A percentile compares a stretch with the other conserved stretches of the same genome.
Evolutionary conservation across 2,797 vertebrate genomes (phyloP).

Genomic region (Pseudomugil gertrudae): DNA sequence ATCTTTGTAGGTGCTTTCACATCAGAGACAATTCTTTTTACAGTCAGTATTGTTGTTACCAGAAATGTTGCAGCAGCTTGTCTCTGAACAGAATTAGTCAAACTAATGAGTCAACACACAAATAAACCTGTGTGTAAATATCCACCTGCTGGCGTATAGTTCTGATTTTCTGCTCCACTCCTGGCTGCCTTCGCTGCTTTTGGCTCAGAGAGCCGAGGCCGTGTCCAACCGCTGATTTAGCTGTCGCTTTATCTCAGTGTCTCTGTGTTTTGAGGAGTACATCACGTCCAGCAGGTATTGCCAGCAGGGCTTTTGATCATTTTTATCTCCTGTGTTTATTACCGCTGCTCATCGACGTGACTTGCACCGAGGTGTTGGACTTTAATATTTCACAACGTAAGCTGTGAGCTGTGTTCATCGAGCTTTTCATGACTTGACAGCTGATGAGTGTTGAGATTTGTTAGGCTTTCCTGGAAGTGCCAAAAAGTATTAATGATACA

Average conservation of each 20-base stretch:
- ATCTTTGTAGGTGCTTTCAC: conserved; percentile 17
- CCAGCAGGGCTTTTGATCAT: conserved; percentile 50
- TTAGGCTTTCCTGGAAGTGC: no score
- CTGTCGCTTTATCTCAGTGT: conserved; percentile 16
- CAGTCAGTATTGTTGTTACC: background rate
- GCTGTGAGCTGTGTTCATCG: background rate
- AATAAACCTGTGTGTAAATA: background rate
- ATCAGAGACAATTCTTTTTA: conserved; percentile 6
- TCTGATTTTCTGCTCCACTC: background rate
- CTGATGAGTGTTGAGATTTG: background rate
- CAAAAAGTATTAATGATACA: no score
- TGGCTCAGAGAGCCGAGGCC: conserved; percentile 26
- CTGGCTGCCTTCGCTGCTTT: conserved; percentile 4
- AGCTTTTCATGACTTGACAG: background rate
- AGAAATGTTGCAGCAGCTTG: background rate
- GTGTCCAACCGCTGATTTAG: conserved; percentile 50
- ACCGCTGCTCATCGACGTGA: conserved; percentile 34
- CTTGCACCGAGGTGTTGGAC: conserved; percentile 23
- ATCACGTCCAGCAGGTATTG: conserved; percentile 48
- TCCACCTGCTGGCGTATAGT: background rate
- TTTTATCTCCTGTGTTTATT: conserved; percentile 59
- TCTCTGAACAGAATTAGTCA: background rate
- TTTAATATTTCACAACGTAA: background rate
- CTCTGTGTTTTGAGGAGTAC: conserved; percentile 42
- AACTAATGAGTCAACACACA: background rate